These are phyloP conservation scores for Mallotus villosus DNA, from an alignment of 2,797 vertebrate genomes.

Conservation along the genomic window DNA sequence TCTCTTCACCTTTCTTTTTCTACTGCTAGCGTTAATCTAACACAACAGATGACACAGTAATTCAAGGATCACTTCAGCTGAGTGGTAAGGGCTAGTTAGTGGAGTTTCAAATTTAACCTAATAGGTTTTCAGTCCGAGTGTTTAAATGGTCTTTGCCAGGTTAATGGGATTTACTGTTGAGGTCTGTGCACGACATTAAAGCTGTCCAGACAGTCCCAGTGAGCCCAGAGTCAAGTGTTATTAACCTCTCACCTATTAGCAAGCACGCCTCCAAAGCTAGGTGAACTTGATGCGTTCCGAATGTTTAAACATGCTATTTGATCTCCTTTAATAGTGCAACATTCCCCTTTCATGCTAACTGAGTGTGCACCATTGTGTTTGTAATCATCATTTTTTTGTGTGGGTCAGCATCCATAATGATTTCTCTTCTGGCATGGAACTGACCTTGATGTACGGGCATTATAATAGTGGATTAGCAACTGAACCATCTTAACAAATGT, in stretches of 20 bases:
- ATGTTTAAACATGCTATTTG: conserved; percentile 20
- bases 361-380: conserved; percentile 12
- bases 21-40: background rate
- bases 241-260: conserved; percentile 60
- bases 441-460: conserved; percentile 78
- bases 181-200: conserved; percentile 55
- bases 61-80: conserved; percentile 13
- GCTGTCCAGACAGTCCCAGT: conserved; percentile 68
- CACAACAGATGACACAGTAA: conserved; percentile 1
- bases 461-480: conserved; percentile 74
- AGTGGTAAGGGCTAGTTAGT: conserved; percentile 39
- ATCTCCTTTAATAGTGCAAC: background rate
- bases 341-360: conserved; percentile 2
- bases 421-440: conserved; percentile 45
- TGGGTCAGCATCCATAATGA: conserved; percentile 65
- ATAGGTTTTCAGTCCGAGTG: conserved; percentile 61
- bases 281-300: conserved; percentile 14
- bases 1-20: background rate
- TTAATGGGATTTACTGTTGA: conserved; percentile 75
- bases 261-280: conserved; percentile 22
- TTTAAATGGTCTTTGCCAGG: conserved; percentile 68
- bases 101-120: conserved; percentile 62
- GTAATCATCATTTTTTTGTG: conserved; percentile 57
- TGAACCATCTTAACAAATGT: conserved; percentile 76
- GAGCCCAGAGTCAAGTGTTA: conserved; percentile 70